phyloP scores from a whole-genome alignment of 2,888 invertebrate species.

The Zhuqinia jingwanae region DNA sequence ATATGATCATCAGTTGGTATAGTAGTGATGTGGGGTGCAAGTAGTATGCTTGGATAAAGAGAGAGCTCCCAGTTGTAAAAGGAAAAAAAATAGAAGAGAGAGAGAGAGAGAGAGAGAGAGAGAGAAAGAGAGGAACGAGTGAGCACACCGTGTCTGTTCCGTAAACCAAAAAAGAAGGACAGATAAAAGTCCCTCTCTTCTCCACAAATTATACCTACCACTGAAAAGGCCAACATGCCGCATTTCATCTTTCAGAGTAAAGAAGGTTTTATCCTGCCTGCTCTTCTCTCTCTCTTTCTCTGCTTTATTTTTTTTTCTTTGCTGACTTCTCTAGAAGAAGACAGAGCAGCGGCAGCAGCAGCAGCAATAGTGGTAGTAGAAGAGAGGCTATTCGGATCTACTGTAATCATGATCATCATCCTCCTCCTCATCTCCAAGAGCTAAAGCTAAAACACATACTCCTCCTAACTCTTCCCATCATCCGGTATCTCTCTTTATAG shows the following conservation, averaged over 20 bases:
- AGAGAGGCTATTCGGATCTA: too few relatives aligned
- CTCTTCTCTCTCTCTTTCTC: slow-evolving; percentile 35
- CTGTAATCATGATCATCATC: slow-evolving; percentile 14
- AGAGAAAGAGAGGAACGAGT: not conserved
- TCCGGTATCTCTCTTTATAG: slow-evolving; percentile 14
- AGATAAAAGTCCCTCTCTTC: slow-evolving; percentile 45
- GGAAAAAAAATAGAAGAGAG: too few relatives aligned
- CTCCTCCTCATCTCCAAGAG: not conserved
- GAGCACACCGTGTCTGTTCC: slow-evolving; percentile 9
- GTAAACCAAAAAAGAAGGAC: slow-evolving; percentile 35
- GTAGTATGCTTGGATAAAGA: too few relatives aligned
- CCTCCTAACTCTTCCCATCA: slow-evolving; percentile 1
- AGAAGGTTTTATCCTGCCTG: slow-evolving; percentile 64
- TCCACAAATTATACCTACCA: slow-evolving; percentile 70
- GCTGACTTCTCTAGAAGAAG: slow-evolving; percentile 33
- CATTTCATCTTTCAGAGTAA: slow-evolving; percentile 69
- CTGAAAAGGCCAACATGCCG: slow-evolving; percentile 73
- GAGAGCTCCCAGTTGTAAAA: too few relatives aligned
- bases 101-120: too few relatives aligned
- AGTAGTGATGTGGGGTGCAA: too few relatives aligned
- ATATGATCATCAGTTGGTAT: too few relatives aligned
- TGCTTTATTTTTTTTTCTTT: not conserved
- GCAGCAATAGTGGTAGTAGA: not conserved
- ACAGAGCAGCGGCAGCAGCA: not conserved
- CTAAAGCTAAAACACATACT: slow-evolving; percentile 6